These are phyloP conservation scores for Caretta caretta DNA, from an alignment of 2,113 vertebrate species.

Conservation along the genomic window DNA sequence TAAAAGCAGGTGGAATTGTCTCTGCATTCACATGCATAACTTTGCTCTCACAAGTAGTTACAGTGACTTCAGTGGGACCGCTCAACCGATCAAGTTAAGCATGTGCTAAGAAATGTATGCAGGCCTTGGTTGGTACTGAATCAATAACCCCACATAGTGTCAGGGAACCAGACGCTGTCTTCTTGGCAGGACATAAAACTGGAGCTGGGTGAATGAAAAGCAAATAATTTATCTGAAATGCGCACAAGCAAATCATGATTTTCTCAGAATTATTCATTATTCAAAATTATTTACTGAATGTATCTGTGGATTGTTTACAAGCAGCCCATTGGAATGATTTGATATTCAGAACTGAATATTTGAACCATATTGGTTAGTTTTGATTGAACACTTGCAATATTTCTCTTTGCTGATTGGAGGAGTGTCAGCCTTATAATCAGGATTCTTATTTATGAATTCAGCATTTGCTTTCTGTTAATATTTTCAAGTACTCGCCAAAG, in stretches of 20 bases:
- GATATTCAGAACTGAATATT: neutral
- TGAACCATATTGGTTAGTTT: neutral
- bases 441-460: conserved; percentile 22
- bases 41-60: neutral
- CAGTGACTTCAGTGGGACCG: neutral
- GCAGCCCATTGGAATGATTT: neutral
- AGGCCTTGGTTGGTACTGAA: neutral
- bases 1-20: neutral
- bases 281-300: neutral
- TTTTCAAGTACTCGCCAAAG: neutral
- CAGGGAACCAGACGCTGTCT: neutral
- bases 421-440: neutral
- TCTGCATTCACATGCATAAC: rapidly evolving
- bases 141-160: neutral
- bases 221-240: neutral
- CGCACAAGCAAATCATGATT: neutral
- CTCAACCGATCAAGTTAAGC: neutral
- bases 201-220: neutral
- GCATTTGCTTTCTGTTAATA: conserved; percentile 42
- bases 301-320: neutral
- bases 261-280: neutral
- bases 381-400: neutral
- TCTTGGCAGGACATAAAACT: neutral
- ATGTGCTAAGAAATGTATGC: neutral
- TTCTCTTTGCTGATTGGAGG: neutral